Percentiles rank a stretch among this genome's conserved stretches.
Evolutionary conservation across 2,797 vertebrate genomes (phyloP).

Genomic region (Alectoris magna): DNA sequence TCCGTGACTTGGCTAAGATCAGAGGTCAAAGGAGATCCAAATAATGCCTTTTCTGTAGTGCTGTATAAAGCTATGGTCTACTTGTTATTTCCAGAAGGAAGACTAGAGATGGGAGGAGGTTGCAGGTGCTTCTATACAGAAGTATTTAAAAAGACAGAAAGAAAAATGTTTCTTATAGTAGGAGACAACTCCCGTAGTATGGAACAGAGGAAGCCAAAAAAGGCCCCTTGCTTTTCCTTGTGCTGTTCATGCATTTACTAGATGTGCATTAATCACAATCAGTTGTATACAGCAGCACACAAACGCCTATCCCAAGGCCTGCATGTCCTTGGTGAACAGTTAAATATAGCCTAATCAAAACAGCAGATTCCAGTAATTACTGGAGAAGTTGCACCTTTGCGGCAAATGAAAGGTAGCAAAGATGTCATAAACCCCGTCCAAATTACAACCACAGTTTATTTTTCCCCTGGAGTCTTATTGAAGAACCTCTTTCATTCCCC

Average conservation of each 20-base stretch:
- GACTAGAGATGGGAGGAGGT: neutral
- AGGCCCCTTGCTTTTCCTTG: neutral
- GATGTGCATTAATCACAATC: conserved; percentile 3
- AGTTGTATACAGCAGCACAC: neutral
- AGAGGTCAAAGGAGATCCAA: neutral
- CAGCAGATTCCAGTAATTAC: neutral
- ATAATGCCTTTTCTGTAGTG: neutral
- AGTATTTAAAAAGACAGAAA: neutral
- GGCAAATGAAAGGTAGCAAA: neutral
- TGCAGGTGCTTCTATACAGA: neutral
- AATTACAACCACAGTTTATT: neutral
- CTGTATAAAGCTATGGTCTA: neutral
- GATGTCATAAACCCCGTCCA: neutral
- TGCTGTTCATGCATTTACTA: neutral
- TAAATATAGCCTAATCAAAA: conserved; percentile 43
- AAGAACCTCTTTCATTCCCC: neutral
- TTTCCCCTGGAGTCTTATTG: neutral
- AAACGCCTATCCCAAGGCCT: neutral
- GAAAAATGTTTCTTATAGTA: neutral
- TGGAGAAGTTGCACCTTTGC: neutral
- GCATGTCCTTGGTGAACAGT: conserved; percentile 19
- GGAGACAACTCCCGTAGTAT: neutral
- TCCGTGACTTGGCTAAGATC: neutral
- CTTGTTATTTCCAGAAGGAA: neutral
- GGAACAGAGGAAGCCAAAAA: neutral